A percentile compares a stretch with the other conserved stretches of the same genome.
phyloP scores from a whole-genome alignment of 2,888 invertebrate genomes.

The Yponomeuta sedellus region DNA sequence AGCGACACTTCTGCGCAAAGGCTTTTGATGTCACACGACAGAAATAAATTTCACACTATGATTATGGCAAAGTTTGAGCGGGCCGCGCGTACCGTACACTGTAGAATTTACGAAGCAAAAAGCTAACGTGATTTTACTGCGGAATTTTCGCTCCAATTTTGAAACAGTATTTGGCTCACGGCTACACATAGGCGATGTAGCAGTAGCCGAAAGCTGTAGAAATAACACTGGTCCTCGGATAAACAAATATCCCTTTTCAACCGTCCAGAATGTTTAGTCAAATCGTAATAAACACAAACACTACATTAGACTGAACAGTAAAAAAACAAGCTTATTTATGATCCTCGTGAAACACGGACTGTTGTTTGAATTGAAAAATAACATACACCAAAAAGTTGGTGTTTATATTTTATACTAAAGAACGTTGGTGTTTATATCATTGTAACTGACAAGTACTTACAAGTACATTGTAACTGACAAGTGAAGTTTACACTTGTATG shows the following conservation, averaged over 20 bases:
- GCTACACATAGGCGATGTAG: not conserved
- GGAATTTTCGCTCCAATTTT: not conserved
- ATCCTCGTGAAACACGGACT: no score
- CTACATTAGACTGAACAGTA: no score
- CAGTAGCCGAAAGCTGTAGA: not conserved
- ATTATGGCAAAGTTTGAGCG: slow-evolving; percentile 1
- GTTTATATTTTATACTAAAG: no score
- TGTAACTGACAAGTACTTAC: no score
- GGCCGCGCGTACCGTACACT: not conserved
- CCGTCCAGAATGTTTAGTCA: not conserved
- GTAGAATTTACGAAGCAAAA: not conserved
- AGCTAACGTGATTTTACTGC: not conserved
- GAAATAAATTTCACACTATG: not conserved
- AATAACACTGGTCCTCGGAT: not conserved
- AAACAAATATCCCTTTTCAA: not conserved
- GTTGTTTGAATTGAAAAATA: no score
- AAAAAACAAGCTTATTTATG: no score
- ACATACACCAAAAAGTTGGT: no score
- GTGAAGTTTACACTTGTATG: no score
- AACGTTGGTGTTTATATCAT: no score
- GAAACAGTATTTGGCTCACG: not conserved
- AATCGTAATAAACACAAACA: no score
- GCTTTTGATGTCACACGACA: not conserved
- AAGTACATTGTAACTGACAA: no score
- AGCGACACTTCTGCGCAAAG: not conserved